Base-by-base conservation (phyloP, 2,888 invertebrate species). In the Xanthia icteritia region DNA sequence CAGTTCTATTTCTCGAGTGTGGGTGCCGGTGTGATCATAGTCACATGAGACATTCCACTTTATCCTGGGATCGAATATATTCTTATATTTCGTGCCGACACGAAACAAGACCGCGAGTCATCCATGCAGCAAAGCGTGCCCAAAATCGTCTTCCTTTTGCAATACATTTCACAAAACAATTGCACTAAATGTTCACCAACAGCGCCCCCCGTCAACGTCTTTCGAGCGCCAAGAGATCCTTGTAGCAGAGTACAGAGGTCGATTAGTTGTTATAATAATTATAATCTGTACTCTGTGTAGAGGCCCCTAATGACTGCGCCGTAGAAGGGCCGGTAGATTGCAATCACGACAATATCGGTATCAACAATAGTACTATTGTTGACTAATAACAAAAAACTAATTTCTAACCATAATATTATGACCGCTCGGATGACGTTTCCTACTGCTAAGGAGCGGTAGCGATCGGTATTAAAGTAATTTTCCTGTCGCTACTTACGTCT, bases 301-400 rank as follows among this genome's bases (percentile, higher is more conserved):
- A 11, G 13, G 74, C 56, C 56, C 76, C 73, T 76, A 31, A 36
- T 45, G 73, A 74, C 15, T 6, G 45, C 58, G 42, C 56, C 39
- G 23, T 13, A 45, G 15, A 17, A 36, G 58, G 36, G 9, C 2
- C 54, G 54, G 20, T 6, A 9, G 27, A 13, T 15, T 11, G 42
- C 17, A 45, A 45, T 13, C 13, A 11, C 45, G 13, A 45, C 13
- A 15, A 45, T 15, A 45, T 45, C 45, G 45, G 15, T 15, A 13
- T 45, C 45, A 45, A 45, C 45, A 45, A 45, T 45, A 45, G 45
- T 45, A 20, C 42, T 45, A 56, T 31, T 56, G 42, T 54, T n/a
- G 20, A 27, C 6, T 17, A 54, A 31, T 75, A 74, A n/a, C n/a
- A n/a, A n/a, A n/a, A n/a, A n/a, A n/a, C 9, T 31, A 2, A 31